phyloP scores from a whole-genome alignment of 64 coral and sea anemone species.

The Anthopleura sola region DNA sequence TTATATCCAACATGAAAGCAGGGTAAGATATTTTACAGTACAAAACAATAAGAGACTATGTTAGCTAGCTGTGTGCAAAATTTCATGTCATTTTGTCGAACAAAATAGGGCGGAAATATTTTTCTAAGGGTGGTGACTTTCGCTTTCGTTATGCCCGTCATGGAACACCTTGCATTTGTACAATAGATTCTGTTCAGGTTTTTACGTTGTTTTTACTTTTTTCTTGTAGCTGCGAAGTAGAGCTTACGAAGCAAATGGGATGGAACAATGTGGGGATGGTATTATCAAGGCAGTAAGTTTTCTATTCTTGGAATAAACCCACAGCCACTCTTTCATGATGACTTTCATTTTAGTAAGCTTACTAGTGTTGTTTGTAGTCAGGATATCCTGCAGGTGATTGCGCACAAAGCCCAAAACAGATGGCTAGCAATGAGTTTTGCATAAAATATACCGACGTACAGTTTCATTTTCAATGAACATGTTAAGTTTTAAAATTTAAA shows the following conservation, averaged over 20 bases:
- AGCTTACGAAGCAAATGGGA: constrained; percentile 37
- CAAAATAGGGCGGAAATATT: background rate
- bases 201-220: background rate
- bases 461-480: background rate
- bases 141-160: background rate
- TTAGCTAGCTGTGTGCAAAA: background rate
- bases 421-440: background rate
- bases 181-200: no score
- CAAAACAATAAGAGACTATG: background rate
- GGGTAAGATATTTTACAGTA: background rate
- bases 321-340: no score
- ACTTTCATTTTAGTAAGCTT: no score
- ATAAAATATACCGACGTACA: background rate
- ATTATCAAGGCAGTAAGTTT: constrained; percentile 47
- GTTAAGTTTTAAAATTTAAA: no score
- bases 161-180: background rate
- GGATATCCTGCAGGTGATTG: background rate
- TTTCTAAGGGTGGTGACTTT: background rate
- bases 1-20: constrained; percentile 14
- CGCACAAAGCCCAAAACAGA: background rate
- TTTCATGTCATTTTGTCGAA: background rate
- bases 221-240: constrained; percentile 20
- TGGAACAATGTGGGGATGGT: constrained; percentile 55
- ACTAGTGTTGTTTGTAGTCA: no score
- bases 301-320: background rate